These are phyloP conservation scores for Siniperca chuatsi DNA, from an alignment of 2,113 vertebrate genomes.

Conservation along the genomic window DNA sequence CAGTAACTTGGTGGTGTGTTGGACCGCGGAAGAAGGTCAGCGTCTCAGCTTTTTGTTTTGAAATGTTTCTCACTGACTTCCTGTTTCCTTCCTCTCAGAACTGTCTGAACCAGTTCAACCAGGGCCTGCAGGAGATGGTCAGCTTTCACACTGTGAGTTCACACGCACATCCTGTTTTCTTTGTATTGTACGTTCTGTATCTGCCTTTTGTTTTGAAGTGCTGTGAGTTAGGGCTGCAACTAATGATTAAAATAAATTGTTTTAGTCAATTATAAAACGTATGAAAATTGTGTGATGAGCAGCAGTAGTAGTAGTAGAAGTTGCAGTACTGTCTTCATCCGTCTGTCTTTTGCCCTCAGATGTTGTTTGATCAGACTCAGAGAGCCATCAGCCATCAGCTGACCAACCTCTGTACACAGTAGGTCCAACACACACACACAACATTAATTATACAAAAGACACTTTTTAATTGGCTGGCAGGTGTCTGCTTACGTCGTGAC, in stretches of 20 bases:
- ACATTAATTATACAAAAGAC: no score
- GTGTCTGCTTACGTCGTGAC: no score
- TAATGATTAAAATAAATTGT: neutral
- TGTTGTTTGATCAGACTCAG: conserved; percentile 86
- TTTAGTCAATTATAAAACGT: no score
- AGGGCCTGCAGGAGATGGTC: conserved; percentile 84
- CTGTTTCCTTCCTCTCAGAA: conserved; percentile 70
- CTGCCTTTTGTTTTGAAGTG: neutral
- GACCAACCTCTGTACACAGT: conserved; percentile 81
- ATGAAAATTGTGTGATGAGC: no score
- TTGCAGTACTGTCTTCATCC: neutral
- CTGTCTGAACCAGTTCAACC: conserved; percentile 82
- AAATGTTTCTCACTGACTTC: conserved; percentile 18
- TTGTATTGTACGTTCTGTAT: neutral
- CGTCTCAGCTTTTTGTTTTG: neutral
- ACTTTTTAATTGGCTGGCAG: no score
- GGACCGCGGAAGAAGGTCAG: no score
- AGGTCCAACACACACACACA: conserved; percentile 30
- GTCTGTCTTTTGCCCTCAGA: conserved; percentile 63
- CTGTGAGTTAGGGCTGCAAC: neutral
- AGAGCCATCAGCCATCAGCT: conserved; percentile 85
- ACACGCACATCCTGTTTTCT: conserved; percentile 1
- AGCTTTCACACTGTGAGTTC: conserved; percentile 83
- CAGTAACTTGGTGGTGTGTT: no score
- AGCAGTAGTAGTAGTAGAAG: neutral